A percentile compares a stretch with the other conserved stretches of the same genome.
These are phyloP conservation scores for Mesembrinibis cayennensis DNA, from an alignment of 2,113 vertebrate genomes.

Conservation along the genomic window DNA sequence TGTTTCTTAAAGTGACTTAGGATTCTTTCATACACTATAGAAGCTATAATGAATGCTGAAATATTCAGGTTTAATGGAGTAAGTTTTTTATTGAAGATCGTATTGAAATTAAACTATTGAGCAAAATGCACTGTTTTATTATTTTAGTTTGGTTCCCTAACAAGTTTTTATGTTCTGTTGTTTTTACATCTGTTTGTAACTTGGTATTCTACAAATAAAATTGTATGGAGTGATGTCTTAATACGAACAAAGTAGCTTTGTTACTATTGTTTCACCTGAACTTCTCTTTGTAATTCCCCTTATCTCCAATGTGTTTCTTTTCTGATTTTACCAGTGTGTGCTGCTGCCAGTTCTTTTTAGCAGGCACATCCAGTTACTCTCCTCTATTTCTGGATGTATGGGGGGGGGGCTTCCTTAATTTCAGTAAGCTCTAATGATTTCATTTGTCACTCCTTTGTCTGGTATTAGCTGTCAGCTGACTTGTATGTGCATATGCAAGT, in stretches of 20 bases:
- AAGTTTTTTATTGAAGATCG: neutral
- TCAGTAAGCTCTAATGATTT: neutral
- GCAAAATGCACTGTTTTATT: neutral
- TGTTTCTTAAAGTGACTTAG: neutral
- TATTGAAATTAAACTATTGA: neutral
- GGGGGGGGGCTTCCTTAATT: neutral
- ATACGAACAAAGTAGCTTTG: neutral
- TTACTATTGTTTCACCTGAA: neutral
- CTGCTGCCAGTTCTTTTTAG: neutral
- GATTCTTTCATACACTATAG: neutral
- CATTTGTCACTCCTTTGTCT: neutral
- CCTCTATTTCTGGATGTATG: neutral
- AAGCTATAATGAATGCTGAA: neutral
- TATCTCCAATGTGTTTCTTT: neutral
- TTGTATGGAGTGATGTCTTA: neutral
- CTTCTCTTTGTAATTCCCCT: neutral
- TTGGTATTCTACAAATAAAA: conserved; percentile 36
- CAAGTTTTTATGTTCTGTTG: neutral
- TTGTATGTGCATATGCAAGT: neutral
- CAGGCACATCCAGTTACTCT: neutral
- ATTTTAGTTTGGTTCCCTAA: neutral
- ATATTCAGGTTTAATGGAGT: neutral
- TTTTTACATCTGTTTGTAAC: neutral
- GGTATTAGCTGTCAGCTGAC: neutral
- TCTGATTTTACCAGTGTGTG: neutral